Evolutionary conservation across 2,888 invertebrate species (phyloP), one percentile per base, ranked within the genome.

Genomic region (Xylota sylvarum): DNA sequence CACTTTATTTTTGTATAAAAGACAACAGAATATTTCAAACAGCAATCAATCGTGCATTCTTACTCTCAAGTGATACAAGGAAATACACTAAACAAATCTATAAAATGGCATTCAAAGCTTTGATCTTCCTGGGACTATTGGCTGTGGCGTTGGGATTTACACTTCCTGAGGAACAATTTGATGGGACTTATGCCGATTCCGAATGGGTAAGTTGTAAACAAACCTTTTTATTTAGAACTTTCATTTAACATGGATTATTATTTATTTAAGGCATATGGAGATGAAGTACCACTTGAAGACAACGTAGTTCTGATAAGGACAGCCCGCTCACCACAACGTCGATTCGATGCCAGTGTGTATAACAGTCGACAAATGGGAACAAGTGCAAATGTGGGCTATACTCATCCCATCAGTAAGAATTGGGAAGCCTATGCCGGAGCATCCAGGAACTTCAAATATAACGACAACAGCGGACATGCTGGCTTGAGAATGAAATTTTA

Each of bases 401-500:
- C 12, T 1, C 79, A 7, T 23, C 72, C 64, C 5, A 12, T 79
- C 1, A 65, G 55, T 9, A 79, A 58, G 9, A 72, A 79, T n/a
- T 40, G 50, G 12, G 79, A 72, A n/a, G 64, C 37, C n/a, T 79
- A 65, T 19, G 70, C 17, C 10, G 46, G 48, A 46, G 79, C 72
- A 9, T 40, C 46, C 37, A 72, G 79, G 6, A 79, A 72, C 7
- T 79, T 79, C 58, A 55, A 30, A 37, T 79, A 14, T 17, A 79
- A 79, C 48, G 79, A 79, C n/a, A 79, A 79, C 56, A 76, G 48
- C 48, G 81, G 37, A 23, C 76, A 76, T 9, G 81, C 17, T 50
- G 81, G 81, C 0, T 17, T 81, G 7, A 69, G 81, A 81, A 64
- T 43, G n/a, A 64, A 55, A 5, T 81, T 79, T 14, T 79, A 64